A percentile compares a stretch with the other conserved stretches of the same genome.
Conservation (phyloP, 1,140 invertebrate species). For the Eupristina koningsbergeri region DNA sequence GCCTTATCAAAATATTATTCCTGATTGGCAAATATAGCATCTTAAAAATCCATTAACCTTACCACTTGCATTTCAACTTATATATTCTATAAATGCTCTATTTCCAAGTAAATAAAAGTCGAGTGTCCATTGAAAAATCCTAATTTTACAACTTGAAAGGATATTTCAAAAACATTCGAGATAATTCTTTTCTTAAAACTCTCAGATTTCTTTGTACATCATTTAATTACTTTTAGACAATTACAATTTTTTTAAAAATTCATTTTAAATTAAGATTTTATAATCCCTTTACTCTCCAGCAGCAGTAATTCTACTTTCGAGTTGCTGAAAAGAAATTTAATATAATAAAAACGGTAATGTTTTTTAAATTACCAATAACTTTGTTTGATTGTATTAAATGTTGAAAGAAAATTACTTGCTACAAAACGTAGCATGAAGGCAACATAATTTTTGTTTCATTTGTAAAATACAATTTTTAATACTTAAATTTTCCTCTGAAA, state of each 20-base stretch:
- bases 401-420: not conserved
- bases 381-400: not conserved
- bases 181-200: too few relatives aligned
- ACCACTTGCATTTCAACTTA: not conserved
- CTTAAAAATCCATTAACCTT: not conserved
- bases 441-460: not conserved
- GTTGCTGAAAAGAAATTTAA: not conserved
- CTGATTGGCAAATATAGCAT: not conserved
- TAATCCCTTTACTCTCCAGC: too few relatives aligned
- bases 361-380: not conserved
- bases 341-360: not conserved
- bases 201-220: too few relatives aligned
- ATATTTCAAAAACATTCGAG: too few relatives aligned
- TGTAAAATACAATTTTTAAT: conserved; percentile 4
- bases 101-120: too few relatives aligned
- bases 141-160: too few relatives aligned
- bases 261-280: too few relatives aligned
- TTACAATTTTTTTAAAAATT: too few relatives aligned
- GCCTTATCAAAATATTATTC: not conserved
- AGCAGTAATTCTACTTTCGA: not conserved
- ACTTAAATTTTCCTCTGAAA: not conserved
- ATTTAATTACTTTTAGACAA: too few relatives aligned
- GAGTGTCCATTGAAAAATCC: too few relatives aligned
- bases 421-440: not conserved
- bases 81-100: not conserved